phyloP scores from a whole-genome alignment of 2,888 invertebrate genomes.

The Macrostomum cliftonense region DNA sequence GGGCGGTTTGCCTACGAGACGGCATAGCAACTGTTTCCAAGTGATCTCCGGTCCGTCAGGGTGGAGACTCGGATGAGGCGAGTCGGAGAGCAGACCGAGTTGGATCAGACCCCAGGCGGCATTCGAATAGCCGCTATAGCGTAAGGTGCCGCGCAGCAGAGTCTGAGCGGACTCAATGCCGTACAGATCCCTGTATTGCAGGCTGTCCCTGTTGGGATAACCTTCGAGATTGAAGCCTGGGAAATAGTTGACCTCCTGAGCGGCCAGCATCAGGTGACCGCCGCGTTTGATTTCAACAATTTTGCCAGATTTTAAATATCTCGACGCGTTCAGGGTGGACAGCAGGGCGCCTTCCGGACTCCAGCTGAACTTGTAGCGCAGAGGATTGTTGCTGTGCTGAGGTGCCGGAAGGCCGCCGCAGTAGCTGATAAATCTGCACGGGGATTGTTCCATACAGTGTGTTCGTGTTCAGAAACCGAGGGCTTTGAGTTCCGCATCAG shows the following conservation, averaged over 20 bases:
- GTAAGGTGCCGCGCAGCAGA: slow-evolving; percentile 72
- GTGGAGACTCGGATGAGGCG: slow-evolving; percentile 71
- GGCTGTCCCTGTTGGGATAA: slow-evolving; percentile 86
- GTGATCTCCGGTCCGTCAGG: slow-evolving; percentile 79
- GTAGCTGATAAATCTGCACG: no score
- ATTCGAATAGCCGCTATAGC: slow-evolving; percentile 74
- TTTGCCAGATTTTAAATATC: slow-evolving; percentile 61
- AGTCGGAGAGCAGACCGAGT: slow-evolving; percentile 66
- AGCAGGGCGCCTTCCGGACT: slow-evolving; percentile 76
- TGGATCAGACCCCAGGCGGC: slow-evolving; percentile 67
- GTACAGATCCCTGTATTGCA: slow-evolving; percentile 64
- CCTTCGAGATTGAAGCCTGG: slow-evolving; percentile 91
- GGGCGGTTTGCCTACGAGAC: slow-evolving; percentile 51
- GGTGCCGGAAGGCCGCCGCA: slow-evolving; percentile 94
- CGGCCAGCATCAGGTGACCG: slow-evolving; percentile 66
- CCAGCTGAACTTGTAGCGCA: slow-evolving; percentile 53
- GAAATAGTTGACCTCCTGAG: slow-evolving; percentile 62
- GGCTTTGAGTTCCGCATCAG: no score
- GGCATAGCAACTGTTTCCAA: slow-evolving; percentile 74
- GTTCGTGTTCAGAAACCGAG: no score
- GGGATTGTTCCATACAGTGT: no score
- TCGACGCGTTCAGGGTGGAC: slow-evolving; percentile 71
- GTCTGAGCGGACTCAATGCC: slow-evolving; percentile 64
- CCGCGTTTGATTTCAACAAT: slow-evolving; percentile 66
- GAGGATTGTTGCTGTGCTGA: slow-evolving; percentile 67